phyloP scores from a whole-genome alignment of 2,797 vertebrate genomes.

The Spinibarbus caldwelli region DNA sequence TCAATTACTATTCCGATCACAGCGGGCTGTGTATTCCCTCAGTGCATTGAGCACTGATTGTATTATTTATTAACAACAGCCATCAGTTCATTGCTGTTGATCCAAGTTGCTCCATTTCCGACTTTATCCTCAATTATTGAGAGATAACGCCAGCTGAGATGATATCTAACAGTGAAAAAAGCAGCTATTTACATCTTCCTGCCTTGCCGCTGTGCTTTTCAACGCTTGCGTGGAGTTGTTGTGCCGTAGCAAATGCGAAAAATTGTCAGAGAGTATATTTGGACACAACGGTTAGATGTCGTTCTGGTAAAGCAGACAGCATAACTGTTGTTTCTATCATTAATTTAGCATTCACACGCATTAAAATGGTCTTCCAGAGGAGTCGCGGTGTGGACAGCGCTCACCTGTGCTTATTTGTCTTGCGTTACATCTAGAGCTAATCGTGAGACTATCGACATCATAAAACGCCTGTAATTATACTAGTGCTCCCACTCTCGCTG shows the following conservation, averaged over 20 bases:
- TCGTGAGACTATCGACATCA: conserved; percentile 33
- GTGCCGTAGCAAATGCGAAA: neutral
- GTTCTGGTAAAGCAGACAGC: conserved; percentile 1
- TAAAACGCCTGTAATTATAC: conserved; percentile 42
- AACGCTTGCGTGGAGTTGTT: neutral
- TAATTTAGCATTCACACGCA: neutral
- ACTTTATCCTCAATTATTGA: conserved; percentile 71
- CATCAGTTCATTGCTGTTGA: conserved; percentile 67
- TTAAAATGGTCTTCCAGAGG: conserved; percentile 25
- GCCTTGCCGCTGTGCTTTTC: conserved; percentile 4
- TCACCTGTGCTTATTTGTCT: conserved; percentile 17
- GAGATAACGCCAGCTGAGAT: conserved; percentile 66
- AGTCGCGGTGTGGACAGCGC: neutral
- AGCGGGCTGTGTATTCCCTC: conserved; percentile 62
- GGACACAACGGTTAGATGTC: conserved; percentile 8
- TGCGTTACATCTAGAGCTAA: conserved; percentile 24
- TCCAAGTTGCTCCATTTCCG: conserved; percentile 69
- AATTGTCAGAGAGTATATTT: conserved; percentile 11
- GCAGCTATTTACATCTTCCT: conserved; percentile 13
- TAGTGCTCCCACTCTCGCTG: conserved; percentile 45
- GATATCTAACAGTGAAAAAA: conserved; percentile 44
- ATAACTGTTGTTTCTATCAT: conserved; percentile 1
- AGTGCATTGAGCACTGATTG: conserved; percentile 63
- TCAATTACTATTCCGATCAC: conserved; percentile 70
- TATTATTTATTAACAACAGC: conserved; percentile 72